Percentiles rank a stretch among this genome's conserved stretches.
phyloP scores from a whole-genome alignment of 2,113 vertebrate genomes.

The Bostrychus sinensis region DNA sequence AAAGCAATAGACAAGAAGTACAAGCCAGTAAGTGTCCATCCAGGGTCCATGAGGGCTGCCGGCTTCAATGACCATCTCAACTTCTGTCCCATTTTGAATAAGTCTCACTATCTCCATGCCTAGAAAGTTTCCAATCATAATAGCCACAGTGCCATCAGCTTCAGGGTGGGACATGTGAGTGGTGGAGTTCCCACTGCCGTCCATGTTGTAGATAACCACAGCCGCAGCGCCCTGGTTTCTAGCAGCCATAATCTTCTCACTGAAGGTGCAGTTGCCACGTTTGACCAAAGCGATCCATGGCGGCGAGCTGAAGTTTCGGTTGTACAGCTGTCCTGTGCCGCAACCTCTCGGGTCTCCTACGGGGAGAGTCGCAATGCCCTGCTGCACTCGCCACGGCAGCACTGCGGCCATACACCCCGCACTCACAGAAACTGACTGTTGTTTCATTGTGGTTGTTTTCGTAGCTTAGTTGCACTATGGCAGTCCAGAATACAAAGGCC shows the following conservation, averaged over 20 bases:
- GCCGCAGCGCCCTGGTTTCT: slow-evolving; percentile 76
- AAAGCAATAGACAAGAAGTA: slow-evolving; percentile 78
- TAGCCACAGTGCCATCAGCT: slow-evolving; percentile 37
- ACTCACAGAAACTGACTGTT: slow-evolving; percentile 60
- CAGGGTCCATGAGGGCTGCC: slow-evolving; percentile 63
- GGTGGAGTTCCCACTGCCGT: slow-evolving; percentile 72
- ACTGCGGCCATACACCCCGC: slow-evolving; percentile 67
- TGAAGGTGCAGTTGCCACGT: slow-evolving; percentile 88
- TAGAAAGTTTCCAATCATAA: slow-evolving; percentile 73
- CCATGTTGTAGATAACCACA: slow-evolving; percentile 86
- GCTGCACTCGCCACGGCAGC: slow-evolving; percentile 38
- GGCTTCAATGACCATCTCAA: slow-evolving; percentile 48
- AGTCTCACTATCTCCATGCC: slow-evolving; percentile 58
- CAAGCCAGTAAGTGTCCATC: slow-evolving; percentile 75
- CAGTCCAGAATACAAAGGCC: slow-evolving; percentile 67
- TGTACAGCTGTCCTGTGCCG: slow-evolving; percentile 42
- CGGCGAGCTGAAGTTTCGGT: not conserved
- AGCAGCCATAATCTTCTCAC: slow-evolving; percentile 84
- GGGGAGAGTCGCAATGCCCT: slow-evolving; percentile 60
- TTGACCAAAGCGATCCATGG: slow-evolving; percentile 89
- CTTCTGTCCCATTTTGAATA: slow-evolving; percentile 53
- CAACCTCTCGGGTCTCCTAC: slow-evolving; percentile 67
- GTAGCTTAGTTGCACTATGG: slow-evolving; percentile 62
- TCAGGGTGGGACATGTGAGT: slow-evolving; percentile 74
- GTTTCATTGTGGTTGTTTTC: slow-evolving; percentile 46